These are phyloP conservation scores for Trichechus manatus DNA, from an alignment of 2,113 vertebrate species.

Conservation along the genomic window DNA sequence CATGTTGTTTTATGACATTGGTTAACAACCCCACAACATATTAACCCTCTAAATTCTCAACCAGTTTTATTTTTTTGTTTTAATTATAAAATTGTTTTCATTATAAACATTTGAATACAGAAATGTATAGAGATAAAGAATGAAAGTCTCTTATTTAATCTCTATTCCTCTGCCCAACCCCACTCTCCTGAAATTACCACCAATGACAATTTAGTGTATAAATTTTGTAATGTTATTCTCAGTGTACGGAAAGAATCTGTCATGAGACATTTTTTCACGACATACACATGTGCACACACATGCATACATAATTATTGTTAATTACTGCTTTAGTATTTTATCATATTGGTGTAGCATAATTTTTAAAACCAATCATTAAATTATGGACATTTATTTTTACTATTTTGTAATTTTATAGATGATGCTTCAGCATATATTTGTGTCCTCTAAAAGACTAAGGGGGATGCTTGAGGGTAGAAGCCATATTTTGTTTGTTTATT, in stretches of 20 bases:
- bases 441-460: not conserved
- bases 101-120: not conserved
- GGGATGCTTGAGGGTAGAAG: not conserved
- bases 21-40: too few relatives aligned
- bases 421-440: not conserved
- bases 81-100: not conserved
- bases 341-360: not conserved
- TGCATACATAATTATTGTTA: not conserved
- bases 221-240: constrained; percentile 11
- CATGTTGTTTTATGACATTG: too few relatives aligned
- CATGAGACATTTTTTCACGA: not conserved
- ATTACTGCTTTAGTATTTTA: not conserved
- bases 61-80: not conserved
- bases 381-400: not conserved
- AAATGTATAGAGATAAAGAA: not conserved
- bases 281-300: not conserved
- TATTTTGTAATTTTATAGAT: not conserved
- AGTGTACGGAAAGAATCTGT: not conserved
- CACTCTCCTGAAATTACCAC: not conserved
- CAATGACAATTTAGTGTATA: not conserved
- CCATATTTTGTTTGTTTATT: constrained; percentile 18
- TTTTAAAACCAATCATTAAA: not conserved
- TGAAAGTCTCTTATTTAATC: not conserved
- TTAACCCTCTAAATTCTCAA: too few relatives aligned
- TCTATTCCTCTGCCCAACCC: not conserved